Evolutionary conservation across 1,140 invertebrate genomes (phyloP).

Genomic region (Saccostrea glomerata): DNA sequence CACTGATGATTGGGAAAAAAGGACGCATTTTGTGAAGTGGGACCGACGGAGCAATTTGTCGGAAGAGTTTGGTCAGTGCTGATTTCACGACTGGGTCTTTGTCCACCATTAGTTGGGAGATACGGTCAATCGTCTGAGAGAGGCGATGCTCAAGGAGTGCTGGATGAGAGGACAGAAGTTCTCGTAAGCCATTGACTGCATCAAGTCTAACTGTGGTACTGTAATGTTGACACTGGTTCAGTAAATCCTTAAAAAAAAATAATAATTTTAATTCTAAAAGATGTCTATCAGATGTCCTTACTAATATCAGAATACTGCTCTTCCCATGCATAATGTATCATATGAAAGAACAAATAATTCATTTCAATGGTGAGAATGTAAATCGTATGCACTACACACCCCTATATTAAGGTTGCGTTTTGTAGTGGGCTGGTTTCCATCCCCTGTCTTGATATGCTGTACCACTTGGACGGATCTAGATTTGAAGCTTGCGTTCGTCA

Average conservation of each 20-base stretch:
- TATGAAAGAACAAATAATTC: no score
- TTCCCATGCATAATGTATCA: background rate
- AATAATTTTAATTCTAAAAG: background rate
- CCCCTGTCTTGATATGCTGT: conserved; percentile 82
- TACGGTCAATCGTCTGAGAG: conserved; percentile 84
- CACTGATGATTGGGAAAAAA: conserved; percentile 87
- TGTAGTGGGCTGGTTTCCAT: conserved; percentile 82
- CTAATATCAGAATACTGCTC: background rate
- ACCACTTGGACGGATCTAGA: conserved; percentile 91
- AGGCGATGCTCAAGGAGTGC: conserved; percentile 83
- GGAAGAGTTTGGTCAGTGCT: conserved; percentile 85
- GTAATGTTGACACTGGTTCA: conserved; percentile 88
- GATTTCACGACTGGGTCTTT: conserved; percentile 85
- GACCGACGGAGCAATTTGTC: conserved; percentile 82
- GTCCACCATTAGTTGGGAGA: conserved; percentile 86
- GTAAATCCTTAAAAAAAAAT: conserved; percentile 84
- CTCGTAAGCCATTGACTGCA: conserved; percentile 86
- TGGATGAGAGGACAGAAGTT: conserved; percentile 83
- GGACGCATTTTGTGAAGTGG: conserved; percentile 81
- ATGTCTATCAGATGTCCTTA: background rate
- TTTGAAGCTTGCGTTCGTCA: conserved; percentile 92
- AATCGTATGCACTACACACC: conserved; percentile 73
- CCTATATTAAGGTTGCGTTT: conserved; percentile 86
- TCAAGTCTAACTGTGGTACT: conserved; percentile 86
- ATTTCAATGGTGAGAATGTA: no score